Base-by-base conservation (phyloP, 1,140 invertebrate species). In the Hyposmocoma kahamanoa region DNA sequence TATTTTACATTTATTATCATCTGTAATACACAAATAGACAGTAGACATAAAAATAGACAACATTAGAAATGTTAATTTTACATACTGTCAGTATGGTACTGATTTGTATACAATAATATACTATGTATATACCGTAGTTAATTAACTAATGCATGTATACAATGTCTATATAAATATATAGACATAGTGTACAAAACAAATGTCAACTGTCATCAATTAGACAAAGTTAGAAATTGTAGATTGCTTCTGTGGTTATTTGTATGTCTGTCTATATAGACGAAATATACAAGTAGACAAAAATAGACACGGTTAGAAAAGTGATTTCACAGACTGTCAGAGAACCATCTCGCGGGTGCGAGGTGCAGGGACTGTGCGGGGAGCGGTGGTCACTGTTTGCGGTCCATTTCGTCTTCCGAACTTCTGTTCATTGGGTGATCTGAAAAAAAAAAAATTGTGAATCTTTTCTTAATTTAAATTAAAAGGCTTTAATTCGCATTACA, bases 341-440 rank as follows among this genome's bases (percentile, higher is more conserved):
- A 13, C 30, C 4, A 34, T 5, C 4, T n/a, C 10, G 28, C 15
- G 28, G 20, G 18, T 38, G n/a, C 26, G 17, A 20, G 26, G 22
- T 22, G 39, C 15, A 28, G 36, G 18, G 45, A 44, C 50, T 42
- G 26, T n/a, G 8, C 24, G 41, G 32, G 24, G 11, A 26, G 13
- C 34, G 42, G 34, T 3, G 56, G 77, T 84, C 78, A 87, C 74
- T 83, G 78, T 15, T 85, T 86, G 42, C 85, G 62, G 39, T 87
- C 85, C 64, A 84, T 62, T 1, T 87, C 85, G 32, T 87, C 85
- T 15, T 87, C 85, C 0, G 77, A 73, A 1, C 73, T 72, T 2
- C 83, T 70, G 56, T 87, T 86, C 68, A 80, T 83, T 8, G 73
- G 58, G 45, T 85, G 77, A 61, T 83, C 72, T 84, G 67, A 39